phyloP scores from a whole-genome alignment of 2,888 invertebrate species.

The Hydriomena furcata region DNA sequence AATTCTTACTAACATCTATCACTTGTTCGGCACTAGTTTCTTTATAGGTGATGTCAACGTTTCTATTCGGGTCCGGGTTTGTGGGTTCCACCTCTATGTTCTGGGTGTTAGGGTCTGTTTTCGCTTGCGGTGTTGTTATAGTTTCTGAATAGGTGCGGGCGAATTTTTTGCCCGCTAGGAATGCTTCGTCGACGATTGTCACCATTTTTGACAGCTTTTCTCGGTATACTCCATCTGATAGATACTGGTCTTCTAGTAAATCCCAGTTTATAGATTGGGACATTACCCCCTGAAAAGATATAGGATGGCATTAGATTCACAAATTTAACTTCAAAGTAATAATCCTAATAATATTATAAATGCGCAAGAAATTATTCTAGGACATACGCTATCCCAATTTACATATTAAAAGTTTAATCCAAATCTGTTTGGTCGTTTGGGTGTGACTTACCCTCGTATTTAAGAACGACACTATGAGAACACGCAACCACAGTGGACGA shows the following conservation, averaged over 20 bases:
- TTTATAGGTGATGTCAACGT: constrained; percentile 62
- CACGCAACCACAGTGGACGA: too few species aligned
- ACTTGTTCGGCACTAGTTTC: constrained; percentile 44
- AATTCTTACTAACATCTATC: constrained; percentile 47
- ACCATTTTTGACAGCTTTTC: constrained; percentile 95
- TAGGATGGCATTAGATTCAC: neutral
- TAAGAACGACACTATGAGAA: too few species aligned
- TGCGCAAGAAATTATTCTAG: too few species aligned
- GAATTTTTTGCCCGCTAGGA: constrained; percentile 89
- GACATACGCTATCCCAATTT: too few species aligned
- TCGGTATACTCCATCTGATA: constrained; percentile 90
- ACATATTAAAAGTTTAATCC: too few species aligned
- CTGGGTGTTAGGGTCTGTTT: constrained; percentile 39
- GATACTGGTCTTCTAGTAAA: constrained; percentile 93
- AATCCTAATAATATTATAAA: too few species aligned
- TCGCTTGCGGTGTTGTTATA: constrained; percentile 16
- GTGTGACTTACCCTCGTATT: too few species aligned
- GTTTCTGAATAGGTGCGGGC: constrained; percentile 84
- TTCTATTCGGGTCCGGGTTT: constrained; percentile 32
- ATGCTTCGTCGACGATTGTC: constrained; percentile 89
- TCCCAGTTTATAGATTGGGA: constrained; percentile 98
- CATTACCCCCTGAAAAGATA: constrained; percentile 91
- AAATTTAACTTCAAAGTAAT: too few species aligned
- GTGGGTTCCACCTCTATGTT: constrained; percentile 17
- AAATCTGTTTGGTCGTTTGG: too few species aligned